A percentile compares a stretch with the other conserved stretches of the same genome.
These are phyloP conservation scores for Venustoraphidia nigricollis DNA, from an alignment of 2,888 invertebrate genomes.

Conservation along the genomic window DNA sequence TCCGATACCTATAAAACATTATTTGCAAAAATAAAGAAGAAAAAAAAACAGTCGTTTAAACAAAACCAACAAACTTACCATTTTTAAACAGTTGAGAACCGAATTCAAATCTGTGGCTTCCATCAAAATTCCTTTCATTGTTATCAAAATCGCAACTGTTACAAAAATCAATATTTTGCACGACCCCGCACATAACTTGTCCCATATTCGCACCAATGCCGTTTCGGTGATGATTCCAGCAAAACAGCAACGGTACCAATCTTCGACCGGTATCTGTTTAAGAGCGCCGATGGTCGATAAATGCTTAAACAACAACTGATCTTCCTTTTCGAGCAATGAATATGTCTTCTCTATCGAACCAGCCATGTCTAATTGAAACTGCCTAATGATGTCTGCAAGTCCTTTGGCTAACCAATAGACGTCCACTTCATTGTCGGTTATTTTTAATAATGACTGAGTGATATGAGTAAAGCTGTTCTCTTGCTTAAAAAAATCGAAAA, in stretches of 20 bases:
- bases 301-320: constrained; percentile 51
- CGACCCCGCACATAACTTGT: constrained; percentile 75
- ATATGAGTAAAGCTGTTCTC: constrained; percentile 44
- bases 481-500: constrained; percentile 23
- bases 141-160: constrained; percentile 56
- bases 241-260: constrained; percentile 74
- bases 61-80: constrained; percentile 32
- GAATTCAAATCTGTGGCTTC: constrained; percentile 41
- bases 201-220: constrained; percentile 75
- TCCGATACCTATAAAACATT: constrained; percentile 47
- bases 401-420: constrained; percentile 72
- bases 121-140: constrained; percentile 48
- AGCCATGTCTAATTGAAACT: constrained; percentile 45
- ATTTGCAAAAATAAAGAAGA: constrained; percentile 12
- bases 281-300: constrained; percentile 47
- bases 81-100: constrained; percentile 48
- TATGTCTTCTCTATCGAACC: constrained; percentile 51
- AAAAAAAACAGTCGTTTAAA: background rate
- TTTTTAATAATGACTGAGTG: constrained; percentile 50
- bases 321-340: constrained; percentile 61
- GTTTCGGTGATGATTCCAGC: constrained; percentile 65
- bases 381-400: constrained; percentile 52
- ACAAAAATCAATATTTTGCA: constrained; percentile 68
- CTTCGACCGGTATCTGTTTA: constrained; percentile 48
- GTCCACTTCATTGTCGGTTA: constrained; percentile 60